A percentile compares a stretch with the other conserved stretches of the same genome.
Conservation (phyloP, 2,888 invertebrate species). For the Rambutsinella grinnellia region DNA sequence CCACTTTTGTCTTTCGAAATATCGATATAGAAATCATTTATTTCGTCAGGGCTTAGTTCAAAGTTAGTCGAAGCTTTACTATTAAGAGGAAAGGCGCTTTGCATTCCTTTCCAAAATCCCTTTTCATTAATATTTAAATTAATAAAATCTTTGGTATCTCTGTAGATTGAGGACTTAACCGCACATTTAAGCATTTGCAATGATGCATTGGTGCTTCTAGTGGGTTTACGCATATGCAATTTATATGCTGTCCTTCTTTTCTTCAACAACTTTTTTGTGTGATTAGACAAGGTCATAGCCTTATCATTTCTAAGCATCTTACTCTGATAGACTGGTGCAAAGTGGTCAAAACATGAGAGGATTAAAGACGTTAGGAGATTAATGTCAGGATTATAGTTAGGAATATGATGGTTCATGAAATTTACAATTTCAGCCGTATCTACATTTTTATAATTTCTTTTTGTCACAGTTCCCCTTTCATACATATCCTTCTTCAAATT, state of each 20-base stretch:
- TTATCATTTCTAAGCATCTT: neutral
- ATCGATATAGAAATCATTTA: conserved; percentile 11
- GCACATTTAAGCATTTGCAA: no score
- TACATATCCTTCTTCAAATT: neutral
- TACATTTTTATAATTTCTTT: no score
- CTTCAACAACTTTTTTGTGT: neutral
- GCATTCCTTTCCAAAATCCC: neutral
- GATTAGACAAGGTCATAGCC: neutral
- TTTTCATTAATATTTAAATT: neutral
- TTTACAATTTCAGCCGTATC: no score
- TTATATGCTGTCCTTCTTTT: no score
- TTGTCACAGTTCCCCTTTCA: no score
- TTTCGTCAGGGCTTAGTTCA: neutral
- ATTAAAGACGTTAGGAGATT: neutral
- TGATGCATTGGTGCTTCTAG: no score
- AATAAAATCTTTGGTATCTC: neutral
- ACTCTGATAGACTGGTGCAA: neutral
- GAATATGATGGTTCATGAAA: no score
- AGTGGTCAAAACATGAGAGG: neutral
- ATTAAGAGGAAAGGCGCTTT: neutral
- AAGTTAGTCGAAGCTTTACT: neutral
- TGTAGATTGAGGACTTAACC: no score
- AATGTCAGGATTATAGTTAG: neutral
- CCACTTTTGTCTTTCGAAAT: neutral
- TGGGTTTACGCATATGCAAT: no score